Evolutionary conservation across 92 coral and sea anemone genomes (phyloP).

Genomic region (Plumapathes pennacea): DNA sequence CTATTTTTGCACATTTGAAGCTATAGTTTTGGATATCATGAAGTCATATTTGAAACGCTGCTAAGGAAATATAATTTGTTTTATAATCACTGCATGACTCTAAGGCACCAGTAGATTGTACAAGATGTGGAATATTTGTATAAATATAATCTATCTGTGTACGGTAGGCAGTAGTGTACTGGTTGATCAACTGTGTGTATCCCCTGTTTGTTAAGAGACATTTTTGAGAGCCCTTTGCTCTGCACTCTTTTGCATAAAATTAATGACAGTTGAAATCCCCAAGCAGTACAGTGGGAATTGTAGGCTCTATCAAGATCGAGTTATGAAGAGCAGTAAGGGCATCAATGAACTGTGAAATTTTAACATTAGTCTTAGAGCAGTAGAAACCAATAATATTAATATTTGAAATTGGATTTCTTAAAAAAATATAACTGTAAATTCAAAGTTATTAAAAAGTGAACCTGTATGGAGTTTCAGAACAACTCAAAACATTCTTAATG

Average conservation of each 20-base stretch:
- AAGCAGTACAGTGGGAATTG: slow-evolving; percentile 19
- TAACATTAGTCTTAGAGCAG: slow-evolving; percentile 44
- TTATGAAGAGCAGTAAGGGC: slow-evolving; percentile 20
- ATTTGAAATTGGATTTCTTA: slow-evolving; percentile 22
- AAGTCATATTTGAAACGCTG: too few species aligned
- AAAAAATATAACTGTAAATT: too few species aligned
- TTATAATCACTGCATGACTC: slow-evolving; percentile 58
- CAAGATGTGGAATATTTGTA: slow-evolving; percentile 42
- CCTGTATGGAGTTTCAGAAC: slow-evolving; percentile 37
- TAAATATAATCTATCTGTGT: slow-evolving; percentile 60
- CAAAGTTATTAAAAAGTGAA: too few species aligned
- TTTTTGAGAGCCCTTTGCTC: slow-evolving; percentile 12
- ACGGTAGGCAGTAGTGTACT: slow-evolving; percentile 45
- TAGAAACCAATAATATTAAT: slow-evolving; percentile 63
- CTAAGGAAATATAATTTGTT: too few species aligned
- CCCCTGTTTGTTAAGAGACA: slow-evolving; percentile 3
- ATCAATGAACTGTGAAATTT: slow-evolving; percentile 19
- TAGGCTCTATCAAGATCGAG: background rate
- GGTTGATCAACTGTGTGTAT: slow-evolving; percentile 39
- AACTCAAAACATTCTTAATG: slow-evolving; percentile 26
- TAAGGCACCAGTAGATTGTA: slow-evolving; percentile 20
- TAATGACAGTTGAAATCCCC: slow-evolving; percentile 63
- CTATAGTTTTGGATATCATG: too few species aligned
- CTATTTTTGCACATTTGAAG: too few species aligned
- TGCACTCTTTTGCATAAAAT: slow-evolving; percentile 18